Evolutionary conservation across 2,113 vertebrate species (phyloP).

Genomic region (Siphamia tubifer): DNA sequence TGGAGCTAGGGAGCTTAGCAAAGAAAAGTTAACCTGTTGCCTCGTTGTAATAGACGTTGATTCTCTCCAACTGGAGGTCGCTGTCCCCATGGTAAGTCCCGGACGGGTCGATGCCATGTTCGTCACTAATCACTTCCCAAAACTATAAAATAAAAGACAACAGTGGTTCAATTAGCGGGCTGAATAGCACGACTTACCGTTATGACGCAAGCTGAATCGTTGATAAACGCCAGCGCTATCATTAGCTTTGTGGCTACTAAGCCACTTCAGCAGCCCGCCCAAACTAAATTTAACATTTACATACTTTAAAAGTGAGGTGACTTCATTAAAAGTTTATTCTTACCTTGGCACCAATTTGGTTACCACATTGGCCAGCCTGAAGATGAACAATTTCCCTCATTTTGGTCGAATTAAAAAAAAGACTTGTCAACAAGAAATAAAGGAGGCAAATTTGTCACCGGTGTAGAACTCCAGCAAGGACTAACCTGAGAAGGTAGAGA

Average conservation of each 20-base stretch:
- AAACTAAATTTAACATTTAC: constrained; percentile 1
- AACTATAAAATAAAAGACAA: constrained; percentile 30
- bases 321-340: background rate
- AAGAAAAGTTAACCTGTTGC: constrained; percentile 39
- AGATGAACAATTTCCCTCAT: constrained; percentile 69
- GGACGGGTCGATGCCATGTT: constrained; percentile 65
- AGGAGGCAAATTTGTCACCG: background rate
- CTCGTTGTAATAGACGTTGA: constrained; percentile 68
- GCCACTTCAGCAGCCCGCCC: constrained; percentile 6
- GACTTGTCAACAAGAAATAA: background rate
- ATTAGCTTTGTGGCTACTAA: constrained; percentile 1
- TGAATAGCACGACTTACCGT: background rate
- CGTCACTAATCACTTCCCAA: constrained; percentile 70
- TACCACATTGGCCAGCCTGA: constrained; percentile 66
- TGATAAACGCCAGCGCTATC: background rate
- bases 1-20: background rate
- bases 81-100: constrained; percentile 62
- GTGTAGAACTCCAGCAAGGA: background rate
- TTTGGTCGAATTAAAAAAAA: background rate
- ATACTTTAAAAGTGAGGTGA: background rate
- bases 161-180: background rate
- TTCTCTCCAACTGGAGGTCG: constrained; percentile 65
- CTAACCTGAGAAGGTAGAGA: background rate
- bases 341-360: constrained; percentile 64
- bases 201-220: background rate